Percentiles rank a stretch among this genome's conserved stretches.
These are phyloP conservation scores for Corvus moneduloides DNA, from an alignment of 2,113 vertebrate genomes.

Conservation along the genomic window DNA sequence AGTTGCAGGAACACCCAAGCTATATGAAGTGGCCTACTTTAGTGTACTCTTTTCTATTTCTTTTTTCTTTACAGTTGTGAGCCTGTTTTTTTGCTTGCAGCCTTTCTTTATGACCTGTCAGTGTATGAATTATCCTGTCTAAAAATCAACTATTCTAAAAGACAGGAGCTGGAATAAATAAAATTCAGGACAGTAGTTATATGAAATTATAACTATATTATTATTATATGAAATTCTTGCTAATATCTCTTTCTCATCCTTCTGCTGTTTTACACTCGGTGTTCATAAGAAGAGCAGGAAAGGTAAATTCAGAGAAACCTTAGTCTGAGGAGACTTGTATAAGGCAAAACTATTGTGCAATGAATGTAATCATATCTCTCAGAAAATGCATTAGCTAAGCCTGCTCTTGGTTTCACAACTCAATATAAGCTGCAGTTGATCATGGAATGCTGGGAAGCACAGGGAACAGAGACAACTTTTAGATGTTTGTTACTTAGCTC, in stretches of 20 bases:
- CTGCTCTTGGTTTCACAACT: background rate
- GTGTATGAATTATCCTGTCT: background rate
- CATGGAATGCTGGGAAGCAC: background rate
- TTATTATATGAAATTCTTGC: background rate
- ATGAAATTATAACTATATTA: background rate
- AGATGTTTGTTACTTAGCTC: background rate
- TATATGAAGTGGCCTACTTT: constrained; percentile 48
- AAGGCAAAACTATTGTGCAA: background rate
- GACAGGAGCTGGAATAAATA: background rate
- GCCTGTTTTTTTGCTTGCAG: background rate
- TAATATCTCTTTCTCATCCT: background rate
- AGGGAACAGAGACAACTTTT: background rate
- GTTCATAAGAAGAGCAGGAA: background rate
- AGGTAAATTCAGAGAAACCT: background rate
- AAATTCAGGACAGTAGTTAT: background rate
- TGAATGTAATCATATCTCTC: background rate
- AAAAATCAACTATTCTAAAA: background rate
- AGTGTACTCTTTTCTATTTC: background rate
- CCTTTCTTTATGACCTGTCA: background rate
- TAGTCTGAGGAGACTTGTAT: background rate
- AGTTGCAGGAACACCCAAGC: constrained; percentile 32
- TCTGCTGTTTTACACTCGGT: background rate
- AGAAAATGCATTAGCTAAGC: background rate
- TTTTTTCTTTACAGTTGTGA: constrained; percentile 9
- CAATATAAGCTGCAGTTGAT: background rate